Conservation (phyloP, 1,140 invertebrate genomes). For the Pseudomyrmex concolor region DNA sequence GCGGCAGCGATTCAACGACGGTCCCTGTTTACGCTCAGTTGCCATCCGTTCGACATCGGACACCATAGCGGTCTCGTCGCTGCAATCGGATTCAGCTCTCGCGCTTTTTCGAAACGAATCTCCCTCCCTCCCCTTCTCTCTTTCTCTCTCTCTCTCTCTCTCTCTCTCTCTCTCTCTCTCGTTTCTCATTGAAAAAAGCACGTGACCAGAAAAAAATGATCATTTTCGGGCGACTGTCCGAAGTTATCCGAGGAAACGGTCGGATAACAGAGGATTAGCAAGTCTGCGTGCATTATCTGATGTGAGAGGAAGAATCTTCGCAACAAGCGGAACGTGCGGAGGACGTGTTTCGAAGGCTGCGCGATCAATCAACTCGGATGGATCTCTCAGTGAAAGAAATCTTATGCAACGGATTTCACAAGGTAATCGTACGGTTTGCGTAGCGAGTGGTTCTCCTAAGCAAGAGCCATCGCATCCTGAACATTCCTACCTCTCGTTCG, state of each 20-base stretch:
- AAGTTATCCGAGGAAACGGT: background rate
- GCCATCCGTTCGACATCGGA: constrained; percentile 52
- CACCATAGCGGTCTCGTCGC: constrained; percentile 3
- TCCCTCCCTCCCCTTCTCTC: too few relatives aligned
- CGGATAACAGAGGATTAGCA: background rate
- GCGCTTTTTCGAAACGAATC: background rate
- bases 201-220: constrained; percentile 20
- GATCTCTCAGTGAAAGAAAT: constrained; percentile 29
- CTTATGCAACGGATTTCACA: constrained; percentile 18
- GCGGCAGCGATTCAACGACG: constrained; percentile 48
- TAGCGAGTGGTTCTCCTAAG: background rate
- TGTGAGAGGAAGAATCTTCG: background rate
- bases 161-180: background rate
- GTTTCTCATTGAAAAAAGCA: background rate
- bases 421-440: constrained; percentile 18
- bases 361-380: constrained; percentile 23
- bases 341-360: constrained; percentile 8
- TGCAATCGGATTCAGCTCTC: background rate
- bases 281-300: background rate
- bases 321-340: background rate
- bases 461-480: too few relatives aligned
- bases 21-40: constrained; percentile 62
- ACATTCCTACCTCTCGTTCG: background rate
- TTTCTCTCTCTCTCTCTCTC: too few relatives aligned
- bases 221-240: background rate